Conservation (phyloP, 2,888 invertebrate species). For the Drosophila mimica region DNA sequence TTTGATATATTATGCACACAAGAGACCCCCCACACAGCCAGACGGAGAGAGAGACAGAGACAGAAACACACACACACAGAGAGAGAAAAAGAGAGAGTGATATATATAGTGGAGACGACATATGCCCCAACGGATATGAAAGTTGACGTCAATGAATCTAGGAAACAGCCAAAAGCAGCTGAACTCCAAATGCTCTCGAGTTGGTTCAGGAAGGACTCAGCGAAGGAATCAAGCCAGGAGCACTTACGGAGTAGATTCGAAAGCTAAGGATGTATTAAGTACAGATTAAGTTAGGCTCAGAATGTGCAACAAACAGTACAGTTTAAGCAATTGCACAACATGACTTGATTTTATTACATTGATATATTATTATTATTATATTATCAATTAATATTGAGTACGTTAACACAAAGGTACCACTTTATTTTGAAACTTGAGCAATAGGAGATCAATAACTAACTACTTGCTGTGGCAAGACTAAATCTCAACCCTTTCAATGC, state of each 20-base stretch:
- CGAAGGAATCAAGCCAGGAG: neutral
- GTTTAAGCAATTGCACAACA: neutral
- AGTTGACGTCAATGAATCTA: neutral
- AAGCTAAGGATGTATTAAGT: neutral
- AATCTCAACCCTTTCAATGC: neutral
- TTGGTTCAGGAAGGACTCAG: neutral
- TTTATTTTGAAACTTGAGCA: neutral
- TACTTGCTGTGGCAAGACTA: neutral
- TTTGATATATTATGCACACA: constrained; percentile 56
- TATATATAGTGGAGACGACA: neutral
- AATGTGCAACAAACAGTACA: neutral
- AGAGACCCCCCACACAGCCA: neutral
- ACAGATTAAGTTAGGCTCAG: neutral
- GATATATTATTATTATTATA: too few species aligned
- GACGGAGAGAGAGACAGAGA: neutral
- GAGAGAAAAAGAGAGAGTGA: neutral
- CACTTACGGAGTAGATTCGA: neutral
- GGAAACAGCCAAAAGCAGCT: too few species aligned
- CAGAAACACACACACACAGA: neutral
- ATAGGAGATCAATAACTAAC: neutral
- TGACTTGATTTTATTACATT: too few species aligned
- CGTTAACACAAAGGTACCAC: too few species aligned
- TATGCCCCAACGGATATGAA: constrained; percentile 40
- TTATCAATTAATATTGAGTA: too few species aligned
- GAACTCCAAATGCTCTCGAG: neutral